Conservation (phyloP, 92 coral and sea anemone species). For the Actinernus sp. region DNA sequence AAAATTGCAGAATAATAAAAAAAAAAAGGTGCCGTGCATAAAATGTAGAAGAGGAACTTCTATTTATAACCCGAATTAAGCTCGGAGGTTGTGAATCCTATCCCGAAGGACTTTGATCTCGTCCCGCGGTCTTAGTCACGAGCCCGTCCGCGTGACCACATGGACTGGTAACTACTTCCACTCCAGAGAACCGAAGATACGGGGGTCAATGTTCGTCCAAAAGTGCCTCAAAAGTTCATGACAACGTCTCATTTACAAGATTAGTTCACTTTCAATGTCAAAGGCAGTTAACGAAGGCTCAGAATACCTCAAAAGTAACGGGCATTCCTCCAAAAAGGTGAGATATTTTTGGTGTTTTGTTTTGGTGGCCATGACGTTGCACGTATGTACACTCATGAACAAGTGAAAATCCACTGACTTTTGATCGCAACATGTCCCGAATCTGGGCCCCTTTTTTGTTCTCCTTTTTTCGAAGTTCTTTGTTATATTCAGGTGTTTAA, state of each 20-base stretch:
- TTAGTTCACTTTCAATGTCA: constrained; percentile 33
- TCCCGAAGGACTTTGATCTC: too few relatives aligned
- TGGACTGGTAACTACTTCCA: constrained; percentile 14
- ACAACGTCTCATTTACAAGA: not conserved
- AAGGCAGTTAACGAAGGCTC: constrained; percentile 14
- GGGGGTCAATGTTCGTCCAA: constrained; percentile 5
- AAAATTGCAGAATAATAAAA: too few relatives aligned
- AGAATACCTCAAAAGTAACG: constrained; percentile 15
- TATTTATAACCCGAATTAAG: too few relatives aligned
- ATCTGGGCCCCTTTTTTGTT: too few relatives aligned
- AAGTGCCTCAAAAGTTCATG: constrained; percentile 6
- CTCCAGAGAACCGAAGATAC: not conserved
- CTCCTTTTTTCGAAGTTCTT: not conserved
- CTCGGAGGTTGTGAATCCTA: too few relatives aligned
- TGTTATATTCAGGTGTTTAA: not conserved
- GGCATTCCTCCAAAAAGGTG: constrained; percentile 15
- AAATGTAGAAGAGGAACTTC: too few relatives aligned
- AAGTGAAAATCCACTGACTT: not conserved
- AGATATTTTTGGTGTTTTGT: constrained; percentile 2
- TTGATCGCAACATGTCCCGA: constrained; percentile 1
- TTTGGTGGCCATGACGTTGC: too few relatives aligned
- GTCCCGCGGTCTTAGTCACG: too few relatives aligned
- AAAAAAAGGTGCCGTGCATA: too few relatives aligned
- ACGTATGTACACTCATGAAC: not conserved
- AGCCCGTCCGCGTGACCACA: not conserved